Percentiles rank a stretch among this genome's conserved stretches.
phyloP scores from a whole-genome alignment of 2,888 invertebrate genomes.

The Artemia sp. region DNA sequence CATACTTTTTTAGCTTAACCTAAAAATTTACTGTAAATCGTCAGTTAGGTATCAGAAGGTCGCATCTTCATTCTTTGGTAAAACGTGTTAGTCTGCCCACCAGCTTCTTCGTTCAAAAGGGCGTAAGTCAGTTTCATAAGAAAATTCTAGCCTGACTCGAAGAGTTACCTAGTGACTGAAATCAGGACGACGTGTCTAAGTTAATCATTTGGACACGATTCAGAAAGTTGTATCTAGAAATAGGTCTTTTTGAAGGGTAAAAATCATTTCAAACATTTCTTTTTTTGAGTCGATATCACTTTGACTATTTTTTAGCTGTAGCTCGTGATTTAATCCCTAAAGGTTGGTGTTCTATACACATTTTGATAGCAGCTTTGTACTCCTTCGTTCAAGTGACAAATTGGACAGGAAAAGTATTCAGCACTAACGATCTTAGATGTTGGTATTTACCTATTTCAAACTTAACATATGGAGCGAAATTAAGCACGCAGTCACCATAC shows the following conservation, averaged over 20 bases:
- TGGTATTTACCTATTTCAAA: too few species aligned
- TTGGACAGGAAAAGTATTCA: neutral
- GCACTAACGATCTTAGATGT: neutral
- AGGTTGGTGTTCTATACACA: neutral
- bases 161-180: constrained; percentile 5
- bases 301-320: too few species aligned
- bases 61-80: constrained; percentile 7
- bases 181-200: neutral
- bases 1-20: too few species aligned
- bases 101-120: constrained; percentile 1
- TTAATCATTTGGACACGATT: neutral
- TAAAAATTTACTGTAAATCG: neutral
- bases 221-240: too few species aligned
- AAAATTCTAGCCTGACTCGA: neutral
- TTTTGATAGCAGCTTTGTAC: neutral
- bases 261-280: too few species aligned
- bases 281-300: too few species aligned
- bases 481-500: too few species aligned
- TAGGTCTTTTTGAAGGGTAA: too few species aligned
- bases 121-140: neutral
- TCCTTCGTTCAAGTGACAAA: neutral
- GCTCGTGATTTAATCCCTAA: too few species aligned
- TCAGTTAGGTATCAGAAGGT: constrained; percentile 4
- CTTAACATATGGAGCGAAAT: too few species aligned
- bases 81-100: neutral